Evolutionary conservation across 2,888 invertebrate species (phyloP).

Genomic region (Cantharis rustica): DNA sequence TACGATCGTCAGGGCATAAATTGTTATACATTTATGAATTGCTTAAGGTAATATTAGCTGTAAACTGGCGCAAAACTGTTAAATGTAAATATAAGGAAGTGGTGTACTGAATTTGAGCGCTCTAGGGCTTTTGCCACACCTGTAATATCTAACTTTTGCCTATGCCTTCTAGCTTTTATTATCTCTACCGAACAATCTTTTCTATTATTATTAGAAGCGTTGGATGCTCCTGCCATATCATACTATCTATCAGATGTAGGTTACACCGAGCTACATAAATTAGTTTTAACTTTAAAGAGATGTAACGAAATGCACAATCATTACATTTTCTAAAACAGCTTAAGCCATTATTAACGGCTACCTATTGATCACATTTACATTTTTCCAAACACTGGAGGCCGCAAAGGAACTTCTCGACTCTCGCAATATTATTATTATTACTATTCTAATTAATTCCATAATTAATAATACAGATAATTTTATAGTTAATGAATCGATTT

Average conservation of each 20-base stretch:
- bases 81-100: constrained; percentile 31
- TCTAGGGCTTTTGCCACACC: constrained; percentile 28
- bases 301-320: constrained; percentile 24
- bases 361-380: background rate
- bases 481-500: background rate
- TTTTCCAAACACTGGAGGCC: no score
- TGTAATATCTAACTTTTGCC: constrained; percentile 19
- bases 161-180: constrained; percentile 7
- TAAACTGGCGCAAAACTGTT: constrained; percentile 28
- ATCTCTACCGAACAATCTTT: constrained; percentile 26
- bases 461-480: background rate
- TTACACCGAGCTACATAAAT: constrained; percentile 26
- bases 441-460: background rate
- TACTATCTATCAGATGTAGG: constrained; percentile 25
- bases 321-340: constrained; percentile 11
- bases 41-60: constrained; percentile 21
- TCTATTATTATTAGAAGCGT: constrained; percentile 26
- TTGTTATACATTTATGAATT: constrained; percentile 25
- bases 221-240: background rate
- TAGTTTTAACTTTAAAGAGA: constrained; percentile 21
- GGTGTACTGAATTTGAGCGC: constrained; percentile 30
- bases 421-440: background rate
- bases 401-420: no score
- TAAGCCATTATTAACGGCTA: background rate
- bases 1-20: constrained; percentile 19